Evolutionary conservation across 2,888 invertebrate species (phyloP).

Genomic region (Oithona nana): DNA sequence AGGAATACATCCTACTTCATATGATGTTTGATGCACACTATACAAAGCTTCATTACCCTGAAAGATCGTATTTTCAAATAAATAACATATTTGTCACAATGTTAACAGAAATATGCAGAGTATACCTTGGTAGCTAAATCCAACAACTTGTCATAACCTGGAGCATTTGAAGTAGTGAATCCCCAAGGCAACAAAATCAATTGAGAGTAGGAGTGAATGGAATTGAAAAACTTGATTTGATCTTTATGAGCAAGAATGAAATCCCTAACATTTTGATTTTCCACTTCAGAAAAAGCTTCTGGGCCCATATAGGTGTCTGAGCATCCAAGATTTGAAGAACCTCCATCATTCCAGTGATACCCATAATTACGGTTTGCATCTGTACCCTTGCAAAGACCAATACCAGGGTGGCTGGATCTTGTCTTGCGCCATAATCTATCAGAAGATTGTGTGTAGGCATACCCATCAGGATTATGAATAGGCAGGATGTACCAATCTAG

Average conservation of each 20-base stretch:
- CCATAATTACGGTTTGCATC: constrained; percentile 59
- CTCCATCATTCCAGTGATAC: constrained; percentile 37
- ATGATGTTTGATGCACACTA: constrained; percentile 2
- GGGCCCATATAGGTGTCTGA: constrained; percentile 40
- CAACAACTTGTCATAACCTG: not conserved
- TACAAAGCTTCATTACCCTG: constrained; percentile 1
- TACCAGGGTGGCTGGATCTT: constrained; percentile 29
- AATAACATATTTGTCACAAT: no score
- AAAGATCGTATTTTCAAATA: no score
- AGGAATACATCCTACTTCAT: constrained; percentile 7
- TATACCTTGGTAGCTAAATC: not conserved
- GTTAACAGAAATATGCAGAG: no score
- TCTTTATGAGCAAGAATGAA: constrained; percentile 23
- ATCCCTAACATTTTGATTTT: constrained; percentile 30
- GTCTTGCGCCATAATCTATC: constrained; percentile 64
- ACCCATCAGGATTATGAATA: constrained; percentile 62
- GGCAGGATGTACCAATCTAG: constrained; percentile 55
- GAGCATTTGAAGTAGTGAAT: not conserved
- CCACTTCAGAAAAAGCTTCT: constrained; percentile 47
- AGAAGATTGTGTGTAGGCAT: constrained; percentile 45
- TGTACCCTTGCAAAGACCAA: constrained; percentile 43
- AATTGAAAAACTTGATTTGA: constrained; percentile 26
- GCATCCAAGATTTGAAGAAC: constrained; percentile 34
- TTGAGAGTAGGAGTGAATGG: constrained; percentile 31
- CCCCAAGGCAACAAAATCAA: constrained; percentile 6